Percentiles rank a stretch among this genome's conserved stretches.
These are phyloP conservation scores for Taurulus bubalis DNA, from an alignment of 2,113 vertebrate genomes.

Conservation along the genomic window DNA sequence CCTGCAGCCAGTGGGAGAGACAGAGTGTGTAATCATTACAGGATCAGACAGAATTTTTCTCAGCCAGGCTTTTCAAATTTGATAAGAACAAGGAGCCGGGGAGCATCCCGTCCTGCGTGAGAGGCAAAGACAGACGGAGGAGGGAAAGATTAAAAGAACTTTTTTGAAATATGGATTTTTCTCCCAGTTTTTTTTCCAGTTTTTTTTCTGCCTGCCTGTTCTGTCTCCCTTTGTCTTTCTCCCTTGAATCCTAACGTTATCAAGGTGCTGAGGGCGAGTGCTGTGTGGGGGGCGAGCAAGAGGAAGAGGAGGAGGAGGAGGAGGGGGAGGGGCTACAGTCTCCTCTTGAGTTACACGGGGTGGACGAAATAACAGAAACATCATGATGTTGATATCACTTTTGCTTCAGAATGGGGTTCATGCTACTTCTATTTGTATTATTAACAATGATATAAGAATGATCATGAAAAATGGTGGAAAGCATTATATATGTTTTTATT, in stretches of 20 bases:
- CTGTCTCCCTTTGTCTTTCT: conserved; percentile 12
- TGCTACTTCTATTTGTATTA: background rate
- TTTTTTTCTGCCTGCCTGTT: background rate
- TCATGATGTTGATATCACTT: background rate
- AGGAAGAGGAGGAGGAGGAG: background rate
- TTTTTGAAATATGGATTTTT: conserved; percentile 55
- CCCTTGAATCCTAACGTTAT: conserved; percentile 2
- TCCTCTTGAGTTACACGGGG: background rate
- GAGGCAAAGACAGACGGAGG: conserved; percentile 19
- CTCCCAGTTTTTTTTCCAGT: background rate
- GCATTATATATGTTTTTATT: background rate
- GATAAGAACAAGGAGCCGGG: conserved; percentile 55
- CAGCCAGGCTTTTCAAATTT: conserved; percentile 62
- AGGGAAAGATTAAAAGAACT: conserved; percentile 32
- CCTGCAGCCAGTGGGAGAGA: conserved; percentile 44
- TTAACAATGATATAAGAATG: background rate
- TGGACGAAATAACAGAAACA: conserved; percentile 31
- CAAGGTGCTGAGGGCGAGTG: conserved; percentile 10
- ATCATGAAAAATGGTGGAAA: background rate
- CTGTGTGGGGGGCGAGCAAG: background rate
- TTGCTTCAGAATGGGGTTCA: background rate
- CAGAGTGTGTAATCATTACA: conserved; percentile 47
- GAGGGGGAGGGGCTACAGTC: background rate
- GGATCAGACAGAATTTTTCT: conserved; percentile 69
- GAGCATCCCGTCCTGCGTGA: conserved; percentile 40